Evolutionary conservation across 2,888 invertebrate species (phyloP), one percentile per base, ranked within the genome.

Genomic region (Tolmerus cingulatus): DNA sequence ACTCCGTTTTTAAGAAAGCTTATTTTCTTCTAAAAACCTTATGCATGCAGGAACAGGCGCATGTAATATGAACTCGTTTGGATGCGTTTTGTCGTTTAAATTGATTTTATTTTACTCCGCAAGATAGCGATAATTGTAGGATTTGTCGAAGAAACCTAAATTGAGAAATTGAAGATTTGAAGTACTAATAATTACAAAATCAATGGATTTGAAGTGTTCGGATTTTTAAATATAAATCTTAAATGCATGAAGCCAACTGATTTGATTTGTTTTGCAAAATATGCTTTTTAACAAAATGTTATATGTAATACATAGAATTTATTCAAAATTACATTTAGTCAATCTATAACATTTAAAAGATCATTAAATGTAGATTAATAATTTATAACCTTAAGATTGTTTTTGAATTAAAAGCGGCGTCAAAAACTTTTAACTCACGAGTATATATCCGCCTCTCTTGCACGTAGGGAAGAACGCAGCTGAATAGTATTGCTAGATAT

Each of bases 1-100:
- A 87, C 88, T 89, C 86, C 87, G 57, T 88, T 87, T 46, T 66
- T 86, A 88, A 88, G 87, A 88, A 89, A 88, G 87, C 87, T 82
- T 82, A 86, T 88, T 87, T 87, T 88, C 82, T 87, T n/a, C 66
- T 87, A 74, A 77, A 51, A 37, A 77, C 12, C 23, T 77, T 55
- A 30, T 51, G 77, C 76, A 86, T 77, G 77, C 27, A 85, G 46
- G 37, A 86, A 76, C 74, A 86, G 37, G 76, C 77, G 82, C 82
- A 82, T 82, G 82, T 27, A 79, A 34, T 5, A 66, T 66, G 19
- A 66, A 66, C 12, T 66, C 23, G 23, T 66, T 66, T 66, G 66
- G 66, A 66, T 66, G 66, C 66, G n/a, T 40, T 37, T 77, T 77
- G 37, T 14, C 30, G 9, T 37, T 37, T 77, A 40, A 37, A 5